phyloP scores from a whole-genome alignment of 1,140 invertebrate genomes.

The Brachionus calyciflorus region DNA sequence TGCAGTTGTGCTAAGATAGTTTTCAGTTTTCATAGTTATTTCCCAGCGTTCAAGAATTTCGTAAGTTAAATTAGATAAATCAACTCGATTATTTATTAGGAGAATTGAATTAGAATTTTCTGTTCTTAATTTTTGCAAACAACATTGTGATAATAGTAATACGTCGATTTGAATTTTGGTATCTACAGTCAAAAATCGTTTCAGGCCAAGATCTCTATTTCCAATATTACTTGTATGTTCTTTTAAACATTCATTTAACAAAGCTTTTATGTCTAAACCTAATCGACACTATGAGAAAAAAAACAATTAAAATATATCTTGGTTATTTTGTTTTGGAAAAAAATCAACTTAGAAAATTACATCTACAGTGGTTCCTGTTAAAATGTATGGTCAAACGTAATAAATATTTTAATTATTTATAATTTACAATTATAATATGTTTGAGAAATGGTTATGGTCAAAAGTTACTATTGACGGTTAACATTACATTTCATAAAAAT shows the following conservation, averaged over 20 bases:
- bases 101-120: neutral
- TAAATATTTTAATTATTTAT: too few species aligned
- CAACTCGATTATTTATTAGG: neutral
- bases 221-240: neutral
- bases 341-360: neutral
- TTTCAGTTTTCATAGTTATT: slow-evolving; percentile 17
- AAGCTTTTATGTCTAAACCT: neutral
- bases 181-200: neutral
- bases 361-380: too few species aligned
- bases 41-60: slow-evolving; percentile 1
- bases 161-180: slow-evolving; percentile 2
- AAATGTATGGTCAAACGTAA: too few species aligned
- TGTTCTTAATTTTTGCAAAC: neutral
- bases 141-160: neutral
- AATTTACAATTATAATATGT: too few species aligned
- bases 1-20: neutral
- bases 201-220: neutral
- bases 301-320: neutral
- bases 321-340: neutral
- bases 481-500: too few species aligned
- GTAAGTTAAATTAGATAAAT: neutral
- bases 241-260: neutral
- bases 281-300: slow-evolving; percentile 1
- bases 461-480: too few species aligned
- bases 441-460: too few species aligned